phyloP scores from a whole-genome alignment of 1,140 invertebrate genomes.

The Panulirus ornatus region DNA sequence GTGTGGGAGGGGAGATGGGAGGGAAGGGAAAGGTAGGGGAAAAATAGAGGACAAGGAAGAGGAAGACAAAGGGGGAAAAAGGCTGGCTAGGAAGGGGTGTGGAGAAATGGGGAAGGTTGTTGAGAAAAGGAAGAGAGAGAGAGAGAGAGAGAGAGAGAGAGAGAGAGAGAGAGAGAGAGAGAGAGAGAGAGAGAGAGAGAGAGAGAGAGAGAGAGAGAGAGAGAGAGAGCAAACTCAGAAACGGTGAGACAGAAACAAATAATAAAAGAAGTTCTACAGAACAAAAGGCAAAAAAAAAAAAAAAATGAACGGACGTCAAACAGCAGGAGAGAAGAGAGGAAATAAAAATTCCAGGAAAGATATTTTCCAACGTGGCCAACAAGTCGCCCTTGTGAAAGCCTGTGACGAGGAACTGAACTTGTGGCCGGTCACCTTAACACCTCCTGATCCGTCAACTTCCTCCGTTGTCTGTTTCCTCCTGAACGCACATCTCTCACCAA shows the following conservation, averaged over 20 bases:
- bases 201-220: conserved; percentile 26
- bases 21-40: background rate
- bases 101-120: background rate
- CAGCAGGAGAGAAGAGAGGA: background rate
- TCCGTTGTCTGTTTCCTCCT: too few relatives aligned
- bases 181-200: conserved; percentile 26
- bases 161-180: conserved; percentile 26
- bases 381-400: too few relatives aligned
- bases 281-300: background rate
- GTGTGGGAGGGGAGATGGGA: background rate
- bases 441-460: too few relatives aligned
- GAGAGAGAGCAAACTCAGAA: background rate
- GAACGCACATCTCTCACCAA: too few relatives aligned
- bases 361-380: too few relatives aligned
- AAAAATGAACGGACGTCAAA: background rate
- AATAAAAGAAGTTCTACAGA: background rate
- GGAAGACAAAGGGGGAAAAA: background rate
- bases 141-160: conserved; percentile 22
- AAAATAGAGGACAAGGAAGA: background rate
- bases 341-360: background rate
- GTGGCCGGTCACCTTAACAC: too few relatives aligned
- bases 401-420: too few relatives aligned
- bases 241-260: background rate
- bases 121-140: background rate
- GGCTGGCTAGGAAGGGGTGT: background rate